A percentile compares a stretch with the other conserved stretches of the same genome.
Evolutionary conservation across 2,888 invertebrate genomes (phyloP).

Genomic region (Emmelina monodactyla): DNA sequence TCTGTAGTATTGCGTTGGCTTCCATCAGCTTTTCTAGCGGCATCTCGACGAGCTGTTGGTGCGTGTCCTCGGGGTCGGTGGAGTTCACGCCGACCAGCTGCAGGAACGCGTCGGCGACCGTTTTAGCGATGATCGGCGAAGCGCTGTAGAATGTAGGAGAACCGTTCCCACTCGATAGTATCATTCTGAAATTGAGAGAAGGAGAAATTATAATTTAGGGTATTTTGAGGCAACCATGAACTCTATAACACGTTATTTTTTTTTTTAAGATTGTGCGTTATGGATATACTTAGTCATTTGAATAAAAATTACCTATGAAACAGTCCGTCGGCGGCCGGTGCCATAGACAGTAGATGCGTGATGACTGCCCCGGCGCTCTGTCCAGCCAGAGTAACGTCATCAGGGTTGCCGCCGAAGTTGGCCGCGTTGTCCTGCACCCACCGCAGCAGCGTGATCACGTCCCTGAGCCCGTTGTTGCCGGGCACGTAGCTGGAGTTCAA

Average conservation of each 20-base stretch:
- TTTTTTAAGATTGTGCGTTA: no score
- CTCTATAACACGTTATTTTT: no score
- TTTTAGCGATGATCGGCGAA: conserved; percentile 31
- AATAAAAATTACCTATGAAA: conserved; percentile 29
- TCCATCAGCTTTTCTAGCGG: conserved; percentile 33
- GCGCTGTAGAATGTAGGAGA: conserved; percentile 30
- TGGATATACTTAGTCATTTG: no score
- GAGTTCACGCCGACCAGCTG: conserved; percentile 46
- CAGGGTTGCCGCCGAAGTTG: conserved; percentile 45
- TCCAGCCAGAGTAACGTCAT: conserved; percentile 43
- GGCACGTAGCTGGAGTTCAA: conserved; percentile 37
- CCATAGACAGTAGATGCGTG: conserved; percentile 38
- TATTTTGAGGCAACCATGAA: no score
- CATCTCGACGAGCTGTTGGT: conserved; percentile 28
- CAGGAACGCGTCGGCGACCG: conserved; percentile 27
- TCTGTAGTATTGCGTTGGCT: conserved; percentile 29
- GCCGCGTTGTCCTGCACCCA: conserved; percentile 46
- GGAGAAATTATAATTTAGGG: no score
- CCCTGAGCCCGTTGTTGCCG: conserved; percentile 55
- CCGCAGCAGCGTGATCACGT: conserved; percentile 40
- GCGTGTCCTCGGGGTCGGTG: conserved; percentile 30
- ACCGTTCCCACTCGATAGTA: conserved; percentile 43
- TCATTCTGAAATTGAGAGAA: conserved; percentile 35
- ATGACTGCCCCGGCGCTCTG: conserved; percentile 47
- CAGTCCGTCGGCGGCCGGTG: conserved; percentile 34